phyloP scores from a whole-genome alignment of 2,113 vertebrate genomes.

The Elaphurus davidianus region DNA sequence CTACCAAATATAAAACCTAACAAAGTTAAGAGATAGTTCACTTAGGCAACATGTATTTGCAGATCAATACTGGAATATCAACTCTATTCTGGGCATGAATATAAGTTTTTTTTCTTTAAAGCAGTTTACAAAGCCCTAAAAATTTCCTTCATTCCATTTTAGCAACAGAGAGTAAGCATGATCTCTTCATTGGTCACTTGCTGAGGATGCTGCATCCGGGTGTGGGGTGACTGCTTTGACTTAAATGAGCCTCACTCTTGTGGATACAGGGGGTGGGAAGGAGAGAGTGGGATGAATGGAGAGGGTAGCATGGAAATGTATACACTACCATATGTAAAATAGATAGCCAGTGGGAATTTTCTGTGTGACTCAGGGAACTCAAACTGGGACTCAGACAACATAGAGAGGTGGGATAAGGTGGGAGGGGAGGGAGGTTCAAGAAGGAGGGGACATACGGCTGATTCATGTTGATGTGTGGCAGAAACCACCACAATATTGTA shows the following conservation, averaged over 20 bases:
- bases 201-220: accelerated
- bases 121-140: not conserved
- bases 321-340: not conserved
- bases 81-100: not conserved
- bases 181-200: not conserved
- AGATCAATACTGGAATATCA: not conserved
- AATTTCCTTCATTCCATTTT: not conserved
- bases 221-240: not conserved
- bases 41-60: not conserved
- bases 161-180: not conserved
- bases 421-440: not conserved
- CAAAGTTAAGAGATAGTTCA: not conserved
- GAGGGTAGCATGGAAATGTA: not conserved
- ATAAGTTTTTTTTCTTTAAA: not conserved
- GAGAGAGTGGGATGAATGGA: not conserved
- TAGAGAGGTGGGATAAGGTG: not conserved
- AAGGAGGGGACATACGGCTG: not conserved
- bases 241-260: not conserved
- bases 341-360: not conserved
- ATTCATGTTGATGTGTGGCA: not conserved
- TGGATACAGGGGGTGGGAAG: not conserved
- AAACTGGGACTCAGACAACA: not conserved
- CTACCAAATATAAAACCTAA: not conserved
- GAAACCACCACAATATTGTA: not conserved
- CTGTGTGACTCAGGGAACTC: not conserved